Percentiles rank a stretch among this genome's conserved stretches.
Conservation (phyloP, 1,140 invertebrate genomes). For the Hyles euphorbiae region DNA sequence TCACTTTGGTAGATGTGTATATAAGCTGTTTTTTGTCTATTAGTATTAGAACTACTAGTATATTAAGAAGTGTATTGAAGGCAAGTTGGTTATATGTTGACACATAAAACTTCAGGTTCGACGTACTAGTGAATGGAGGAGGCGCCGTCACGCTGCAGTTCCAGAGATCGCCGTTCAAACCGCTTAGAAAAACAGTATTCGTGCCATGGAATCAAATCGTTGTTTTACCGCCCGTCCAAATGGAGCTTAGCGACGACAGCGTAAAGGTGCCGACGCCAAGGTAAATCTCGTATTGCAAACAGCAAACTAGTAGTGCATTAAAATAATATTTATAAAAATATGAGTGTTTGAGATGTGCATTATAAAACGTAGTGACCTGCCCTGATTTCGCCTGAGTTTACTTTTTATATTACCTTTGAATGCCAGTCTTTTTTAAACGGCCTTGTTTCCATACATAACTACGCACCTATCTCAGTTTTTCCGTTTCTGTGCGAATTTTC, state of each 20-base stretch:
- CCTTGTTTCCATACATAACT: no score
- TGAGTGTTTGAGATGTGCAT: no score
- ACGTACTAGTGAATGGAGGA: conserved; percentile 98
- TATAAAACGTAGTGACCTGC: no score
- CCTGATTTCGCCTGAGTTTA: no score
- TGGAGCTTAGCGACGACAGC: conserved; percentile 87
- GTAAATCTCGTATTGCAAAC: conserved; percentile 42
- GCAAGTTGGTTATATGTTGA: no score
- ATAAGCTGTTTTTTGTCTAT: no score
- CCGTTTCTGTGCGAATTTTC: no score
- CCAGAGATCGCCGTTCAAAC: conserved; percentile 93
- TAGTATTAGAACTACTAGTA: background rate
- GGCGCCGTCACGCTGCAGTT: conserved; percentile 98
- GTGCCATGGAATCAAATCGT: conserved; percentile 98
- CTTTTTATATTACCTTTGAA: no score
- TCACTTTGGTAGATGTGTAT: no score
- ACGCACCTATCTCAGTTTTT: no score
- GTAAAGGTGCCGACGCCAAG: conserved; percentile 76
- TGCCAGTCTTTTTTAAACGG: no score
- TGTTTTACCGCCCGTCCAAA: conserved; percentile 89
- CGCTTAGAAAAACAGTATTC: conserved; percentile 90
- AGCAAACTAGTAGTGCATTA: background rate
- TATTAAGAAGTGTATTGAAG: background rate
- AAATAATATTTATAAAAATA: background rate
- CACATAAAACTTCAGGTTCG: conserved; percentile 85